Evolutionary conservation across 2,113 vertebrate genomes (phyloP), one percentile per base, ranked within the genome.

Genomic region (Pelvicachromis taeniatus): DNA sequence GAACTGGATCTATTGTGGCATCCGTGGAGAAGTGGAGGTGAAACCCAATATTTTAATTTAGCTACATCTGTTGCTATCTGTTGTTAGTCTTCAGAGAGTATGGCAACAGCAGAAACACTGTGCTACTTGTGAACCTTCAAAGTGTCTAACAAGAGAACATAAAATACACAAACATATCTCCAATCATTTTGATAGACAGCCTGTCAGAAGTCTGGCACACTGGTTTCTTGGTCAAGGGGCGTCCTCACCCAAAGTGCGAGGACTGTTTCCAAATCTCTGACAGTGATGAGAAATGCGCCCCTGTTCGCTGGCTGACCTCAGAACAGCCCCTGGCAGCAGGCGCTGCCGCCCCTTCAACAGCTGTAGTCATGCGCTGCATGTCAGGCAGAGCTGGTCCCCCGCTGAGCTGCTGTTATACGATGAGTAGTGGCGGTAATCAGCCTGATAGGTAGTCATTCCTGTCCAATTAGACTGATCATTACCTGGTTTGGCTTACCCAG

Each of bases 381-480:
- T 88, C 77, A 83, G 88, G 56, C 63, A 29, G 78, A 81, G 80
- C 85, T 35, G 52, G 17, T 70, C 82, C 33, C 88, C 85, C 5
- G n/a, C 82, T 89, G 87, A 90, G 89, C 61, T 38, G 48, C 68
- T 68, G 40, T 91, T 84, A 88, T 79, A 81, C 85, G 90, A 94
- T 92, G 91, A 89, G 82, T 77, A 90, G 82, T 89, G 94, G 91
- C 93, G 93, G 89, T 91, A 94, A 95, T 94, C 94, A 92, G 88
- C 88, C 77, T n/a, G 77, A 85, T 90, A 84, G 84, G 85, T 59
- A 78, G 45, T 84, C 54, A 82, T 78, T 92, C 89, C 80, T 73
- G 83, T 50, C 80, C 89, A 91, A 94, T 95, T 95, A 94, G 85
- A 11, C 70, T 3, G 52, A 85, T 78, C 75, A 13, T 93, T 91